These are phyloP conservation scores for Bimastos eiseni DNA, from an alignment of 2,888 invertebrate species.

Conservation along the genomic window DNA sequence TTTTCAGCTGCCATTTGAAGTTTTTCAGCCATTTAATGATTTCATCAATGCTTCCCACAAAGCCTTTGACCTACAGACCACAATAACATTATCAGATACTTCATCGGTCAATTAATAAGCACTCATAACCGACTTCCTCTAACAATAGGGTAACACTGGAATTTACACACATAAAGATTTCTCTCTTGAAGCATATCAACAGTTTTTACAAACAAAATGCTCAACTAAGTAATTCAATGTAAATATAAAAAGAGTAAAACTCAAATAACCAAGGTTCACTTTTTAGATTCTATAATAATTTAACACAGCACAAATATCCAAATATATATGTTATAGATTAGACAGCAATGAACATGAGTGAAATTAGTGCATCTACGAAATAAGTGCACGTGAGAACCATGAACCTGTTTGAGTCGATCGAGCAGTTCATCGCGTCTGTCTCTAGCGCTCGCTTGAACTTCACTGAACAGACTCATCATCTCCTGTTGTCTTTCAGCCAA, in stretches of 20 bases:
- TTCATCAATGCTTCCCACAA: slow-evolving; percentile 59
- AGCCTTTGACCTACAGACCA: slow-evolving; percentile 55
- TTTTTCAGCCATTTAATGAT: slow-evolving; percentile 56
- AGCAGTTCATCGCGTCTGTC: slow-evolving; percentile 60
- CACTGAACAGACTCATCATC: slow-evolving; percentile 54
- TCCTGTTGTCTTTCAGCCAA: slow-evolving; percentile 51
- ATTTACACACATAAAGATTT: too few relatives aligned
- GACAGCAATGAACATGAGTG: neutral
- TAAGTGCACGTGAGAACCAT: neutral
- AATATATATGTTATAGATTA: too few relatives aligned
- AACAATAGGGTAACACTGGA: neutral
- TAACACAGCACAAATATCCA: too few relatives aligned
- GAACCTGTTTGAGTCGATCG: slow-evolving; percentile 57
- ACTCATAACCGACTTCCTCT: neutral
- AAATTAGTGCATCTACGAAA: neutral
- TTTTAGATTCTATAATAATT: too few relatives aligned
- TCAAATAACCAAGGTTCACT: too few relatives aligned
- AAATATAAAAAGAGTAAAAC: too few relatives aligned
- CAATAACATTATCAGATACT: neutral
- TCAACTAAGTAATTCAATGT: too few relatives aligned
- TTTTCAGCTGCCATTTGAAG: slow-evolving; percentile 52
- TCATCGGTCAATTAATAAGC: neutral
- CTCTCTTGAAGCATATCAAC: too few relatives aligned
- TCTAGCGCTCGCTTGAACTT: slow-evolving; percentile 49
- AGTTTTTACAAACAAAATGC: too few relatives aligned